Evolutionary conservation across 1,140 invertebrate species (phyloP).

Genomic region (Diorhabda sublineata): DNA sequence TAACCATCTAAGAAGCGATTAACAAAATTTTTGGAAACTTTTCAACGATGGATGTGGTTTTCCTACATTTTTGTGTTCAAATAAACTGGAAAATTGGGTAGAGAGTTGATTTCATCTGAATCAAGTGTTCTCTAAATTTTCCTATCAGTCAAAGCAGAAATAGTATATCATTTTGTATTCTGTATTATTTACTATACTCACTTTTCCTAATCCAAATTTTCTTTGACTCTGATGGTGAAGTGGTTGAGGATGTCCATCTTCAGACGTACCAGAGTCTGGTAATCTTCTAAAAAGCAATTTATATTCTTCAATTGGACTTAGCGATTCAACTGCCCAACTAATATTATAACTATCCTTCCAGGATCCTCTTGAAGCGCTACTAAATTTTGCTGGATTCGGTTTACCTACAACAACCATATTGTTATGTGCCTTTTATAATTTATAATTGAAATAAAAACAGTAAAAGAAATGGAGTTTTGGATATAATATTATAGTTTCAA

Average conservation of each 20-base stretch:
- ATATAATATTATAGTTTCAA: not conserved
- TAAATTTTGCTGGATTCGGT: conserved; percentile 61
- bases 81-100: too few species aligned
- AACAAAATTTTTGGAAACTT: too few species aligned
- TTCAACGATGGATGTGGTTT: too few species aligned
- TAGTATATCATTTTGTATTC: too few species aligned
- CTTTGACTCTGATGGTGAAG: conserved; percentile 49
- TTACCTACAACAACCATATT: conserved; percentile 40
- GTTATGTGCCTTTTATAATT: conserved; percentile 3
- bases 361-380: conserved; percentile 57
- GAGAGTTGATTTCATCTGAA: too few species aligned
- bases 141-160: too few species aligned
- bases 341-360: conserved; percentile 64
- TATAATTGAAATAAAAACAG: not conserved
- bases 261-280: conserved; percentile 48
- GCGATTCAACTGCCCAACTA: conserved; percentile 62
- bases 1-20: too few species aligned
- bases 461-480: not conserved
- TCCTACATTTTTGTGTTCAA: too few species aligned
- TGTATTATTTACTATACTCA: conserved; percentile 8
- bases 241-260: conserved; percentile 47
- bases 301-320: conserved; percentile 62
- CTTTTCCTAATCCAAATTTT: conserved; percentile 33
- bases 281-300: conserved; percentile 60
- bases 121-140: too few species aligned